Conservation (phyloP, 2,888 invertebrate genomes). For the Drosophila demipolita region DNA sequence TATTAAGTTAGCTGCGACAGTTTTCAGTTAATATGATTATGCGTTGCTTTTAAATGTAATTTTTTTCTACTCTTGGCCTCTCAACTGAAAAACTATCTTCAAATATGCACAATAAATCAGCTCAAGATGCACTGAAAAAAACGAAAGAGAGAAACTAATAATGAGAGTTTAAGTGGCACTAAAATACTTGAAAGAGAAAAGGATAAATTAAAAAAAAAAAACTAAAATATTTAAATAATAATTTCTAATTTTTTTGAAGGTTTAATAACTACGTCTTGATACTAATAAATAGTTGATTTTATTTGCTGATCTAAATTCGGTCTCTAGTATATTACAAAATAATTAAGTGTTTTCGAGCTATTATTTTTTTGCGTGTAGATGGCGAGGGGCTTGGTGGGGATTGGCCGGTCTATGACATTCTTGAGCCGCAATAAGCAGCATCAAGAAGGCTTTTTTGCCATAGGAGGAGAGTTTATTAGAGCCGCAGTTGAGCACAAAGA, state of each 20-base stretch:
- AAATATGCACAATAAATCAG: conserved; percentile 63
- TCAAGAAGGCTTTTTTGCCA: conserved; percentile 61
- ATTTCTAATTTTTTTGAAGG: not conserved
- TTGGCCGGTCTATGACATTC: conserved; percentile 27
- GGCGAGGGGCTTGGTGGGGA: not conserved
- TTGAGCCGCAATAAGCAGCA: conserved; percentile 70
- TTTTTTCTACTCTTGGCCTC: conserved; percentile 1
- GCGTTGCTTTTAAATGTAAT: conserved; percentile 54
- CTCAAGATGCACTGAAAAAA: conserved; percentile 3
- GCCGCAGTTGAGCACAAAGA: conserved; percentile 25
- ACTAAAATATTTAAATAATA: not conserved
- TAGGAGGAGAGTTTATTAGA: conserved; percentile 57
- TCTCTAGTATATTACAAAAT: not conserved
- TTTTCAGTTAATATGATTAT: conserved; percentile 74
- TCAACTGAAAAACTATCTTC: conserved; percentile 16
- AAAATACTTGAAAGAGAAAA: not conserved
- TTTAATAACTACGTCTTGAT: not conserved
- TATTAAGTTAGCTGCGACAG: conserved; percentile 75
- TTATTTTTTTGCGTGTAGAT: not conserved
- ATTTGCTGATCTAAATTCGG: not conserved
- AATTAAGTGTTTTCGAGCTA: not conserved
- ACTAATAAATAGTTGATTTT: no score
- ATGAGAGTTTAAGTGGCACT: not conserved
- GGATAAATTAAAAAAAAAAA: not conserved
- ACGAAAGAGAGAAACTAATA: not conserved